Percentiles rank a stretch among this genome's conserved stretches.
Evolutionary conservation across 2,888 invertebrate species (phyloP).

Genomic region (Watsonalla cultraria): DNA sequence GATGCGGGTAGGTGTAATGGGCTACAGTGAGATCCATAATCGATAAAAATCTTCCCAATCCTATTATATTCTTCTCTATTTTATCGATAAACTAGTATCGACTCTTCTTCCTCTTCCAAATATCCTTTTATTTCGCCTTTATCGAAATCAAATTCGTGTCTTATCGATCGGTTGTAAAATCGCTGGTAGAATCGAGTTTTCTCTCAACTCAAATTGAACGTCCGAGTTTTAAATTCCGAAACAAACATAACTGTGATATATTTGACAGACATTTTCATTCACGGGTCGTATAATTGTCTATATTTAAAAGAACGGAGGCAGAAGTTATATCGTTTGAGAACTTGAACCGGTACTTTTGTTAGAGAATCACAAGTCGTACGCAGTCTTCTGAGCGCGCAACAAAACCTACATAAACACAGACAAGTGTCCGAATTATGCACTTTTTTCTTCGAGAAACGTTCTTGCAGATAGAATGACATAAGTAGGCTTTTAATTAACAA

Average conservation of each 20-base stretch:
- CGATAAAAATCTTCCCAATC: conserved; percentile 38
- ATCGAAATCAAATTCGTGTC: neutral
- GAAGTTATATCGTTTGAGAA: conserved; percentile 66
- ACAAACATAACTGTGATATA: conserved; percentile 18
- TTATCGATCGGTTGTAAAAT: conserved; percentile 1
- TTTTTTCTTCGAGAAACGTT: conserved; percentile 53
- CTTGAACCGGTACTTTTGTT: conserved; percentile 58
- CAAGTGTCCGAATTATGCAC: conserved; percentile 57
- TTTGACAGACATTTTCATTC: conserved; percentile 18
- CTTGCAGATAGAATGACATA: conserved; percentile 64
- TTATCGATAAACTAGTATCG: conserved; percentile 1
- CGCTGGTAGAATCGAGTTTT: neutral
- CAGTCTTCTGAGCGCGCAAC: conserved; percentile 54
- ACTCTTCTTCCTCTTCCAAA: neutral
- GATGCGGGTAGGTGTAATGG: conserved; percentile 36
- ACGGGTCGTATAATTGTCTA: conserved; percentile 47
- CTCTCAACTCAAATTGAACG: neutral
- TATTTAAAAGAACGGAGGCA: conserved; percentile 71
- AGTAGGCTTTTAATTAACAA: conserved; percentile 57
- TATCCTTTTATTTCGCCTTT: neutral
- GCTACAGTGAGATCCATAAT: conserved; percentile 56
- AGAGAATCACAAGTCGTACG: conserved; percentile 58
- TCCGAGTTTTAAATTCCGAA: neutral
- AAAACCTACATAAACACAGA: conserved; percentile 57
- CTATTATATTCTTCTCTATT: conserved; percentile 1